Percentiles rank a stretch among this genome's conserved stretches.
phyloP scores from a whole-genome alignment of 2,888 invertebrate species.

The Orthonychiurus folsomi region DNA sequence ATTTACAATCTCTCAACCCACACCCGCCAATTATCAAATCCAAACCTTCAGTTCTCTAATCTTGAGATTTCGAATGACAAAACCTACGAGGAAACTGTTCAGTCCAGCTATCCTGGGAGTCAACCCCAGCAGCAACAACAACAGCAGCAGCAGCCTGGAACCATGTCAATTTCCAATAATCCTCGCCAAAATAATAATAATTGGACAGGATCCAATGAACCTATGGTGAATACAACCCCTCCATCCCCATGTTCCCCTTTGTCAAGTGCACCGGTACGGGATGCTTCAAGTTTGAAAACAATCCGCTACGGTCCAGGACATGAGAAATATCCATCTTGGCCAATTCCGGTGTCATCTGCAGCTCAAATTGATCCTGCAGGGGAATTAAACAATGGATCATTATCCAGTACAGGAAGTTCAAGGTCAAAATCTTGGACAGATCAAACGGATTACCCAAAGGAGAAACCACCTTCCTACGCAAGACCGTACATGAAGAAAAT shows the following conservation, averaged over 20 bases:
- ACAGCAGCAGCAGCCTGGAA: background rate
- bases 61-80: background rate
- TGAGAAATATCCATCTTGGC: slow-evolving; percentile 68
- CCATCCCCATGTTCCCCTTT: background rate
- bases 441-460: slow-evolving; percentile 61
- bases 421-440: slow-evolving; percentile 64
- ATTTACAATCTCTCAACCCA: background rate
- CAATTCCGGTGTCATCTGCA: slow-evolving; percentile 50
- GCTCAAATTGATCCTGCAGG: slow-evolving; percentile 50
- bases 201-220: background rate
- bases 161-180: background rate
- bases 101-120: background rate
- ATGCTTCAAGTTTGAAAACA: slow-evolving; percentile 58
- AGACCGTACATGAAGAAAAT: slow-evolving; percentile 57
- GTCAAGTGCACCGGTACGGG: slow-evolving; percentile 51
- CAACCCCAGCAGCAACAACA: background rate
- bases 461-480: slow-evolving; percentile 53
- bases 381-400: slow-evolving; percentile 16
- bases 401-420: slow-evolving; percentile 48
- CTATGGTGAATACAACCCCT: background rate
- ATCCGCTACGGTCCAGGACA: slow-evolving; percentile 61
- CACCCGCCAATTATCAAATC: background rate
- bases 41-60: background rate
- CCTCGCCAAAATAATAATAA: background rate
- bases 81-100: background rate